These are phyloP conservation scores for Aleiodes testaceus DNA, from an alignment of 2,888 invertebrate genomes.

Conservation along the genomic window DNA sequence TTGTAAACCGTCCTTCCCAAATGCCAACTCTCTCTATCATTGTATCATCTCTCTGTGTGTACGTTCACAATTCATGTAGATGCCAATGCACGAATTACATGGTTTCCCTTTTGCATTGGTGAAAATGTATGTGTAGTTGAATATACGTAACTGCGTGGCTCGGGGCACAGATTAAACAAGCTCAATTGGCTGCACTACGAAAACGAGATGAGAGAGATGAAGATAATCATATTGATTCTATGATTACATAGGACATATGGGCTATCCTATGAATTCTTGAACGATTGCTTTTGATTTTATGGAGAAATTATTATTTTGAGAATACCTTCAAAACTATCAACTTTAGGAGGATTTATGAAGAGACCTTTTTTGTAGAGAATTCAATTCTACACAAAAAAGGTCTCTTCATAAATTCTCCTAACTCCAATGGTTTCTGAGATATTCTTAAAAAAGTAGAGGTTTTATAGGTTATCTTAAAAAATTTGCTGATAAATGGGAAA, in stretches of 20 bases:
- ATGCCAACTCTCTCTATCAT: constrained; percentile 29
- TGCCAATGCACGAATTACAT: not conserved
- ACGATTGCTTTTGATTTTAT: not conserved
- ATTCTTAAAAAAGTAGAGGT: too few relatives aligned
- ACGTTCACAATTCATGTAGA: constrained; percentile 10
- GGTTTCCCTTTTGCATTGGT: constrained; percentile 27
- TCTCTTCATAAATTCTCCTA: too few relatives aligned
- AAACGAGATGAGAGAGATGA: constrained; percentile 12
- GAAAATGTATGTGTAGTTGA: constrained; percentile 10
- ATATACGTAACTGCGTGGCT: constrained; percentile 68
- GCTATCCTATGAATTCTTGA: not conserved
- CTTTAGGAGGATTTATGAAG: too few relatives aligned
- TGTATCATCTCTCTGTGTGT: constrained; percentile 39
- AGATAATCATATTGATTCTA: constrained; percentile 67
- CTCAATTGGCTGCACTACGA: constrained; percentile 69
- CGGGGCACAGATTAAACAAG: constrained; percentile 72
- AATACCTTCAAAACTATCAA: too few relatives aligned
- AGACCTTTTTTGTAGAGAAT: not conserved
- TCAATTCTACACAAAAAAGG: not conserved
- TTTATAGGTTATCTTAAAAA: too few relatives aligned
- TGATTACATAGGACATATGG: constrained; percentile 53
- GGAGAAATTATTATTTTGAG: not conserved
- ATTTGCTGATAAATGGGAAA: not conserved
- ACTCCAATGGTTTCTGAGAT: too few relatives aligned
- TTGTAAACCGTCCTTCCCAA: constrained; percentile 6